Percentiles rank a stretch among this genome's conserved stretches.
Conservation (phyloP, 2,888 invertebrate species). For the Maniola hyperantus region DNA sequence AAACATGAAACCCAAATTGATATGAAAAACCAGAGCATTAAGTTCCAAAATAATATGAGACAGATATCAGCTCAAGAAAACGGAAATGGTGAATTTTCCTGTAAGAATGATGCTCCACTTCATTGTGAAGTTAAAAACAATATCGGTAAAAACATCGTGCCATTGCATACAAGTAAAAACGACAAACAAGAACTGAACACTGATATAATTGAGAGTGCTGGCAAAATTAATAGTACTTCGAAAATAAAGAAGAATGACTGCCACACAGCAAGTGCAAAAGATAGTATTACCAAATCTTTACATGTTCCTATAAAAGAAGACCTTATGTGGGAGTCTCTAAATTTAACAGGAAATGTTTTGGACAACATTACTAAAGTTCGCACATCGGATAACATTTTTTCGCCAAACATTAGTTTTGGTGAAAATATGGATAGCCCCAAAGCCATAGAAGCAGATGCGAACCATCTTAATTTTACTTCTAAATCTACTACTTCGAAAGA, state of each 20-base stretch:
- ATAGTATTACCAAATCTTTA: not conserved
- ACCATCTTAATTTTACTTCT: conserved; percentile 42
- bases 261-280: conserved; percentile 1
- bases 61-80: not conserved
- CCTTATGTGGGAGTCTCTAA: conserved; percentile 67
- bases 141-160: not conserved
- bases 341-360: conserved; percentile 60
- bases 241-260: not conserved
- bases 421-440: conserved; percentile 45
- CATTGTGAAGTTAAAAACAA: not conserved
- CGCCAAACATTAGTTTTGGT: conserved; percentile 68
- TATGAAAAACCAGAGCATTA: not conserved
- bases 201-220: not conserved
- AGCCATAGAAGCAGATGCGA: conserved; percentile 23
- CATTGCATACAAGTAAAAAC: not conserved
- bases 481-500: conserved; percentile 57
- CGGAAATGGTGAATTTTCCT: not conserved
- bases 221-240: not conserved
- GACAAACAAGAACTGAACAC: not conserved
- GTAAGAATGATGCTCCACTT: not conserved
- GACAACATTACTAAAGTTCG: conserved; percentile 59
- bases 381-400: conserved; percentile 55
- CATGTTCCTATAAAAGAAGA: conserved; percentile 49
- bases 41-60: not conserved
- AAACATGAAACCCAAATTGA: conserved; percentile 3